Evolutionary conservation across 2,797 vertebrate species (phyloP), one percentile per base, ranked within the genome.

Genomic region (Ctenopoma kingsleyae): DNA sequence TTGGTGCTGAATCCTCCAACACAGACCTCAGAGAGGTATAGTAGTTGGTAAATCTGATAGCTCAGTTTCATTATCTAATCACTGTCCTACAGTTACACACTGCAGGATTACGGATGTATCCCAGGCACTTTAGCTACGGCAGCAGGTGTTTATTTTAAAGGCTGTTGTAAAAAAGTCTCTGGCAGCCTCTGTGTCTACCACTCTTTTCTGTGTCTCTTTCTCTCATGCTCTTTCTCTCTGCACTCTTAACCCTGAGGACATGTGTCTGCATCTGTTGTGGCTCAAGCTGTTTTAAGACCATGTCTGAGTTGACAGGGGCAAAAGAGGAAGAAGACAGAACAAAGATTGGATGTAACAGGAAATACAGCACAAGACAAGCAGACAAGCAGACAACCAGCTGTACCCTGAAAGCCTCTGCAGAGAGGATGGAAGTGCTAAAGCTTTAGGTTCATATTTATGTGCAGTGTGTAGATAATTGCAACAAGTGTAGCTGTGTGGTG

Each of bases 81-180:
- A 32, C 48, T 47, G 32, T 11, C 8, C 17, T 51, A 15, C 1
- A 9, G 27, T 44, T 35, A 48, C 65, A 67, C 38, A 48, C 74
- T 74, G 51, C 40, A 48, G 71, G 64, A 53, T 64, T 49, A 30
- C 61, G 60, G 47, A 54, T 57, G 35, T 70, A 57, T 38, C 13
- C 40, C 66, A 22, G 70, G 55, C 67, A 2, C 79, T 66, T 36
- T 74, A 67, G 66, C 59, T 46, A 2, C 38, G 16, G 67, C 73
- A 58, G 84, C 89, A 91, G 89, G 90, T 91, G 89, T 89, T 89
- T 85, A 77, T 85, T 91, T 90, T 87, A 85, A 85, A 89, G 77
- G 25, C 63, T n/a, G 67, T 23, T 61, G 68, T 87, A 82, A 90
- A 89, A 86, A 59, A 59, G 75, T 84, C 67, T 86, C 60, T 74